Evolutionary conservation across 2,888 invertebrate genomes (phyloP).

Genomic region (Fissipunctia ypsillon): DNA sequence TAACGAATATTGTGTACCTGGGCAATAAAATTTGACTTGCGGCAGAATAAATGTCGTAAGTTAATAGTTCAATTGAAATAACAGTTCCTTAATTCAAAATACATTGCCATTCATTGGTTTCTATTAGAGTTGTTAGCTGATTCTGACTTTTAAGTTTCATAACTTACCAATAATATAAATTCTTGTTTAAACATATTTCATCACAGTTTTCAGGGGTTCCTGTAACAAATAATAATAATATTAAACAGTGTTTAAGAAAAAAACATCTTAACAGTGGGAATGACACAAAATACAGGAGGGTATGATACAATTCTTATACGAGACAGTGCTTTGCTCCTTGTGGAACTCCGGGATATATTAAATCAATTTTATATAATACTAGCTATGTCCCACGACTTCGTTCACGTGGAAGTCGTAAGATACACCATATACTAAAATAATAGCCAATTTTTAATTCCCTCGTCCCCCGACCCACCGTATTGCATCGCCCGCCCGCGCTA

Average conservation of each 20-base stretch:
- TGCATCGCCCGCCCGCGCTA: too few species aligned
- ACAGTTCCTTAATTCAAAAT: not conserved
- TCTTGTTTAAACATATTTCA: slow-evolving; percentile 88
- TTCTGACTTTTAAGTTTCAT: not conserved
- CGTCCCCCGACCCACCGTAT: too few species aligned
- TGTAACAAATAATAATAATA: slow-evolving; percentile 68
- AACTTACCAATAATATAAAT: slow-evolving; percentile 83
- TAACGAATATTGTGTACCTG: slow-evolving; percentile 5
- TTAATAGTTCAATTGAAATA: not conserved
- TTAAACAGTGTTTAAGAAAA: not conserved
- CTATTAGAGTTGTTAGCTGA: not conserved
- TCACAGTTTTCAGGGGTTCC: slow-evolving; percentile 74
- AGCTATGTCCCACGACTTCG: too few species aligned
- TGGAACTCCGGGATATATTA: not conserved
- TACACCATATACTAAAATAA: too few species aligned
- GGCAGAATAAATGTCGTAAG: slow-evolving; percentile 12
- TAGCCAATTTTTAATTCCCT: too few species aligned
- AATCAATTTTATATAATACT: not conserved
- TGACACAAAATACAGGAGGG: not conserved
- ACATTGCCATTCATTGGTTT: not conserved
- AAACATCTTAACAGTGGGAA: not conserved
- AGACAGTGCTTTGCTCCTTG: not conserved
- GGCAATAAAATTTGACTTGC: slow-evolving; percentile 15
- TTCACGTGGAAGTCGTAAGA: too few species aligned
- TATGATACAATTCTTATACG: not conserved